A percentile compares a stretch with the other conserved stretches of the same genome.
Evolutionary conservation across 2,113 vertebrate genomes (phyloP).

Genomic region (Gnathonemus longibarbis): DNA sequence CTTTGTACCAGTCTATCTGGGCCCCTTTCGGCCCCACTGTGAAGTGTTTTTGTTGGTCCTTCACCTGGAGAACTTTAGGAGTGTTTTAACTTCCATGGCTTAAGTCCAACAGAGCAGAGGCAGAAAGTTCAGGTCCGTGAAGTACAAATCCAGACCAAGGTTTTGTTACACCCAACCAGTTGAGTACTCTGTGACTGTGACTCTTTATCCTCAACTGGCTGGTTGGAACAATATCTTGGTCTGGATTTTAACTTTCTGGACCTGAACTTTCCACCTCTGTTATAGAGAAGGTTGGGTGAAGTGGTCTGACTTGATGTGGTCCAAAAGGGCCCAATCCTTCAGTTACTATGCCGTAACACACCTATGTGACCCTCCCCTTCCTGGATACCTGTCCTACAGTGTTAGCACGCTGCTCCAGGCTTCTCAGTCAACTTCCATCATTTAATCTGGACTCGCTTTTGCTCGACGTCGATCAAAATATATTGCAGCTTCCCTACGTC

Average conservation of each 20-base stretch:
- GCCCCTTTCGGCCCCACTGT: not conserved
- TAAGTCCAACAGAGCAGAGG: not conserved
- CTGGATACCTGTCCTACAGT: not conserved
- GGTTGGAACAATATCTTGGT: no score
- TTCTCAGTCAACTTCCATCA: not conserved
- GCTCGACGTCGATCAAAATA: not conserved
- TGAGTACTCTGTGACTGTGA: no score
- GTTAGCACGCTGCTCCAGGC: not conserved
- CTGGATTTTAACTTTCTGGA: no score
- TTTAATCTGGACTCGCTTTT: not conserved
- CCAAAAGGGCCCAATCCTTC: not conserved
- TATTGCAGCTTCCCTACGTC: not conserved
- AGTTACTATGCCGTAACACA: not conserved
- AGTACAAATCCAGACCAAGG: no score
- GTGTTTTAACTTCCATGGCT: not conserved
- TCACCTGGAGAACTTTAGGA: not conserved
- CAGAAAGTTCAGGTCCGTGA: no score
- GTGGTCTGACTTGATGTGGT: not conserved
- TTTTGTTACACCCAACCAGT: no score
- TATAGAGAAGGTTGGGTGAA: not conserved
- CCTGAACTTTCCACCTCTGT: no score
- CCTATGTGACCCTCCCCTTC: not conserved
- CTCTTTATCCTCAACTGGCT: no score
- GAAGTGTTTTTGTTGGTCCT: not conserved
- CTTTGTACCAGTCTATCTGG: no score